These are phyloP conservation scores for Myrmophylax atrothorax DNA, from an alignment of 2,113 vertebrate species.

Conservation along the genomic window DNA sequence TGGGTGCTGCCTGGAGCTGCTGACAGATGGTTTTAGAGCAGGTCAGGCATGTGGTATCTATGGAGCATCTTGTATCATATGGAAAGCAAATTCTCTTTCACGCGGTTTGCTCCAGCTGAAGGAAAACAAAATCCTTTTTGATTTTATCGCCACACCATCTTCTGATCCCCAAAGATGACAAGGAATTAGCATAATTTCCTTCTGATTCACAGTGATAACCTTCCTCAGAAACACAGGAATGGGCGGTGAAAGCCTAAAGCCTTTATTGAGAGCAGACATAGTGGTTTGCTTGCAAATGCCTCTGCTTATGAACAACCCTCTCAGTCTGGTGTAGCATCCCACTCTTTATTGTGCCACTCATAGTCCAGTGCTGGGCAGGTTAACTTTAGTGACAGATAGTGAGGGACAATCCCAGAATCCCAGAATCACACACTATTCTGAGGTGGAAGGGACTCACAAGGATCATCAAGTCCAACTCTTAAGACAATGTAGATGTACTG, in stretches of 20 bases:
- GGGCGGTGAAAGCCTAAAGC: neutral
- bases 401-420: neutral
- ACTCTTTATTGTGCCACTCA: neutral
- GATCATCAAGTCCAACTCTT: too few relatives aligned
- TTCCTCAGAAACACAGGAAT: neutral
- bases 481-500: neutral
- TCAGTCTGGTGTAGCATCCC: neutral
- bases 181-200: neutral
- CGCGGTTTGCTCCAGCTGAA: neutral
- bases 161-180: slow-evolving; percentile 29
- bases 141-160: neutral
- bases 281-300: neutral
- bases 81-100: slow-evolving; percentile 49
- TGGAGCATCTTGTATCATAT: slow-evolving; percentile 15
- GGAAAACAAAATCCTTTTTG: slow-evolving; percentile 10
- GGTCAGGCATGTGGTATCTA: slow-evolving; percentile 26
- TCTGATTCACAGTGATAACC: neutral
- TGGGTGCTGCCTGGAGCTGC: neutral
- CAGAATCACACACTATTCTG: too few relatives aligned
- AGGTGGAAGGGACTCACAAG: too few relatives aligned
- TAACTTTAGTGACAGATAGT: neutral
- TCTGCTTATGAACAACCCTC: neutral
- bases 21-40: slow-evolving; percentile 56
- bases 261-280: neutral
- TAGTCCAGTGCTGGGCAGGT: neutral